Base-by-base conservation (phyloP, 2,888 invertebrate species). In the Arenicola marina region DNA sequence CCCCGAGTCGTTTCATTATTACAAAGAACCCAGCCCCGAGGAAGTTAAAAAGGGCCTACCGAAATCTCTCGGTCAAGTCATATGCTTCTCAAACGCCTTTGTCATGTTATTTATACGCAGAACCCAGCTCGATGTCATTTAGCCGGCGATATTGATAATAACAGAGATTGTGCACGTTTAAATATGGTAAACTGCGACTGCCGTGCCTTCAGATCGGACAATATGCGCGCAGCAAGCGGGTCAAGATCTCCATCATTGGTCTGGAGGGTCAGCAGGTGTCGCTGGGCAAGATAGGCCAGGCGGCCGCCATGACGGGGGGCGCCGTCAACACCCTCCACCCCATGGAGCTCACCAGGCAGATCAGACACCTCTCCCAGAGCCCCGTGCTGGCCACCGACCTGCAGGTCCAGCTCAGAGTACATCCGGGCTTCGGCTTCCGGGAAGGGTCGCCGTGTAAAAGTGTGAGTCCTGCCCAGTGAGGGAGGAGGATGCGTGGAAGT, bases 311-410 rank as follows among this genome's bases (percentile, higher is more conserved):
- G 11, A 74, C 78, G 18, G 75, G 75, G 1, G 79, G 79, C 29
- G 71, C 75, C 34, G 69, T 57, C 28, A 46, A 44, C 66, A 70
- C 76, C 31, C 70, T 79, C 18, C 72, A 78, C 53, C 78, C 79
- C 3, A 61, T 75, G 34, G 79, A 79, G 67, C 74, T 79, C 58
- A 73, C 75, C 62, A 63, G 79, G n/a, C 75, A 79, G 64, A 65
- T 79, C 21, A 66, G 79, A 1, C 64, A 74, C 26, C 76, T 79
- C 38, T 69, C 75, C 15, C 79, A 79, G 72, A 79, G 78, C 66
- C 74, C 75, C 33, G 64, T 75, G 15, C 71, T 79, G 4, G 79
- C 79, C 31, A 76, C 76, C 21, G 70, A 72, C 51, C 77, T 78
- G 2, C 72, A 74, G 31, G 73, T 78, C 2, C 69, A 68, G 18